Conservation (phyloP, 2,113 vertebrate genomes). For the Pontoporia blainvillei region DNA sequence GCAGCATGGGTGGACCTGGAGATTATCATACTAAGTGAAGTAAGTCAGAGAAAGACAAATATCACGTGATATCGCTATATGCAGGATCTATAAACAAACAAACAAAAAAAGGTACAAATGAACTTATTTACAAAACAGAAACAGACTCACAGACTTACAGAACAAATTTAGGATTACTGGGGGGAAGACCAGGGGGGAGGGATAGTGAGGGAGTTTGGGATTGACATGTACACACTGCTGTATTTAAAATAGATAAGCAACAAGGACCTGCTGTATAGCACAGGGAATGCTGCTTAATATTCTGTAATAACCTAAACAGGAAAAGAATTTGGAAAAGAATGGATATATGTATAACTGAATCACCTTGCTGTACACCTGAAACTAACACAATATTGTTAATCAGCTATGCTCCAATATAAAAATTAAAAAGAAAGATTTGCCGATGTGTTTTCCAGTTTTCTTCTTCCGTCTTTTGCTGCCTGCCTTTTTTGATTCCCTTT, state of each 20-base stretch:
- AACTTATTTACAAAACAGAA: background rate
- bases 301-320: background rate
- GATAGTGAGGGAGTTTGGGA: background rate
- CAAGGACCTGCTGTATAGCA: background rate
- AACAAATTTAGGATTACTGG: background rate
- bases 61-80: background rate
- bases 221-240: background rate
- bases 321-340: background rate
- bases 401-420: background rate
- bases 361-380: background rate
- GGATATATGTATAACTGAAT: background rate
- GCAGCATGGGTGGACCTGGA: background rate
- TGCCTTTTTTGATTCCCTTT: background rate
- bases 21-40: background rate
- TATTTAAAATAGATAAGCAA: background rate
- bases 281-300: accelerated
- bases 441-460: background rate
- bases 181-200: background rate
- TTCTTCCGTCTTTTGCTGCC: background rate
- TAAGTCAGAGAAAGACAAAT: background rate
- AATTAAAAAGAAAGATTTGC: background rate
- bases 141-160: background rate
- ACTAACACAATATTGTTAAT: background rate
- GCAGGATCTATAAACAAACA: background rate
- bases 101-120: background rate